Evolutionary conservation across 1,140 invertebrate genomes (phyloP).

Genomic region (Holotrichia oblita): DNA sequence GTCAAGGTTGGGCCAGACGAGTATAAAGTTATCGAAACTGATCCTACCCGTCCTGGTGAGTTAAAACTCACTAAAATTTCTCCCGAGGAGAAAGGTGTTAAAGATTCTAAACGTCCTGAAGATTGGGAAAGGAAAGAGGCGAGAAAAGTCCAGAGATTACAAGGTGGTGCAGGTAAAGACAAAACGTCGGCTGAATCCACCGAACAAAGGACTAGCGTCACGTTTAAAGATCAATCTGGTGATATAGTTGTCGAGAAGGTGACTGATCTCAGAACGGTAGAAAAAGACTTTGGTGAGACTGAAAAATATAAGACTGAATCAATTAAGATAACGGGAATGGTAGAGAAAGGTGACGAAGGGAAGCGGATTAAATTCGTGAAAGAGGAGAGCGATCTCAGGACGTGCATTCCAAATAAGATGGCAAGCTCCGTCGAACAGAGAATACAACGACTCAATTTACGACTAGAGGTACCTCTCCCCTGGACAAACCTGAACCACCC

Average conservation of each 20-base stretch:
- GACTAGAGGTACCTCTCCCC: conserved; percentile 61
- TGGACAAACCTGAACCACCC: conserved; percentile 55
- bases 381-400: not conserved
- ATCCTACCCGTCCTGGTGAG: conserved; percentile 51
- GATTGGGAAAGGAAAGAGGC: conserved; percentile 60
- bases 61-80: conserved; percentile 52
- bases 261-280: not conserved
- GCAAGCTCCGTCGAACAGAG: not conserved
- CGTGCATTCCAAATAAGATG: not conserved
- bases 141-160: conserved; percentile 58
- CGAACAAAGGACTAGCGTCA: conserved; percentile 41
- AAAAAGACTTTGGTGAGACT: conserved; percentile 19
- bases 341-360: conserved; percentile 30
- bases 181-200: conserved; percentile 44
- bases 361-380: conserved; percentile 32
- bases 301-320: conserved; percentile 41
- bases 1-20: conserved; percentile 53
- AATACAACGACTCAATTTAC: not conserved
- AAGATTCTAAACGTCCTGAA: conserved; percentile 62
- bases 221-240: conserved; percentile 40
- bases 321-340: conserved; percentile 39
- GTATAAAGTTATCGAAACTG: conserved; percentile 53
- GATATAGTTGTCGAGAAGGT: conserved; percentile 41
- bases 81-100: conserved; percentile 62
- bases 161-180: conserved; percentile 62